phyloP scores from a whole-genome alignment of 2,113 vertebrate species.

The Phoxinus phoxinus region DNA sequence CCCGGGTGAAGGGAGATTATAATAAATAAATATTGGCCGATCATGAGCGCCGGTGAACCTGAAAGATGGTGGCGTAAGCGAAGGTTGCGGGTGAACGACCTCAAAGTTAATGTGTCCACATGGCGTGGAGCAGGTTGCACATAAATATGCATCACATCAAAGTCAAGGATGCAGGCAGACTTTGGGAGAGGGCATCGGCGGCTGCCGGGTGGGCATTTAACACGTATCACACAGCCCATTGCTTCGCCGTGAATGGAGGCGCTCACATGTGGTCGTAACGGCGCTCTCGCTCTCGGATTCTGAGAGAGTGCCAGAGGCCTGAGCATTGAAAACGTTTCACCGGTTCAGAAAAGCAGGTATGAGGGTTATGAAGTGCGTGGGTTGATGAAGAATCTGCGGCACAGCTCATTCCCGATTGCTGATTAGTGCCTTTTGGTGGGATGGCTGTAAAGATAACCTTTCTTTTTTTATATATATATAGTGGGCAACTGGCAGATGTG shows the following conservation, averaged over 20 bases:
- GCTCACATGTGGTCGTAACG: constrained; percentile 38
- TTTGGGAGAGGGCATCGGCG: constrained; percentile 58
- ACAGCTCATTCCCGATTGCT: background rate
- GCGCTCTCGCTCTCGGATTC: constrained; percentile 22
- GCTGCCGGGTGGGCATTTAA: constrained; percentile 62
- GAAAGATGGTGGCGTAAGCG: constrained; percentile 38
- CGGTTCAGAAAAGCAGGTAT: constrained; percentile 12
- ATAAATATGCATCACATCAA: constrained; percentile 76
- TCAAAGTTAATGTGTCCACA: constrained; percentile 71
- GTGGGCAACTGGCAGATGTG: constrained; percentile 3
- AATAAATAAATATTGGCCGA: constrained; percentile 52
- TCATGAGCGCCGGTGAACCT: constrained; percentile 52
- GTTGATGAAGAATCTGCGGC: constrained; percentile 2
- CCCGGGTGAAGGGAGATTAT: constrained; percentile 48
- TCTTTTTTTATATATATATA: background rate
- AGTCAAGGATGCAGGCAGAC: constrained; percentile 61
- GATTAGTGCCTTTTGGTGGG: constrained; percentile 31
- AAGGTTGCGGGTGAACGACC: constrained; percentile 63
- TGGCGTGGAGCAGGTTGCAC: constrained; percentile 61
- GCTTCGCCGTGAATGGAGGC: constrained; percentile 46
- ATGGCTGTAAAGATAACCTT: constrained; percentile 47
- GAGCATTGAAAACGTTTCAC: constrained; percentile 30
- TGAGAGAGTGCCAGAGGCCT: constrained; percentile 26
- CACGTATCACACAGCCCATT: constrained; percentile 63
- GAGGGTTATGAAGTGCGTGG: background rate